Evolutionary conservation across 2,888 invertebrate genomes (phyloP).

Genomic region (Orchesellides sinensis): DNA sequence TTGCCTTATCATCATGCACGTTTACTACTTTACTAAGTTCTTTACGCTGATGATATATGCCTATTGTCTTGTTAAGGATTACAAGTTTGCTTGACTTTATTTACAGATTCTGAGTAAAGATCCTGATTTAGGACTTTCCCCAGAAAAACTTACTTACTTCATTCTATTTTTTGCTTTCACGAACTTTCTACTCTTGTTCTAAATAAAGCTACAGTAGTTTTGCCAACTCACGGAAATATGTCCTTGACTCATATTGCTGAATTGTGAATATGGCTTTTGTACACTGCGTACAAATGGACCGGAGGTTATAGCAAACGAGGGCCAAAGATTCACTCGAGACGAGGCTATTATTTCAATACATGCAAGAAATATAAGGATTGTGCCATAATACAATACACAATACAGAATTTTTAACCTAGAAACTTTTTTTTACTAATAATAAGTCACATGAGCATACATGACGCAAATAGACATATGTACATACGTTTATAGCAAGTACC

Average conservation of each 20-base stretch:
- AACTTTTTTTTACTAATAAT: too few species aligned
- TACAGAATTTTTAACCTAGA: too few species aligned
- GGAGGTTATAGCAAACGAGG: background rate
- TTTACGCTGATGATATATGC: background rate
- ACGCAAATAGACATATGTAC: too few species aligned
- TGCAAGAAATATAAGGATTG: background rate
- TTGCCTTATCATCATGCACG: background rate
- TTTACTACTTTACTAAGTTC: background rate
- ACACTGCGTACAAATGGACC: too few species aligned
- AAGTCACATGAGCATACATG: too few species aligned
- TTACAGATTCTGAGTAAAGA: background rate
- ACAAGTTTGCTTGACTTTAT: too few species aligned
- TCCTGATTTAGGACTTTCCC: background rate
- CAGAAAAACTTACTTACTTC: background rate
- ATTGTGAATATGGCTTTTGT: background rate
- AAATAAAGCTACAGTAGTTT: too few species aligned
- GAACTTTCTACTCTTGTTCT: background rate
- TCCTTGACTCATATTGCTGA: background rate
- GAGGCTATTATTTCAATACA: background rate
- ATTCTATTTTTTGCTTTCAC: background rate
- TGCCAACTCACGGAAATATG: too few species aligned
- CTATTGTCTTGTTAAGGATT: background rate
- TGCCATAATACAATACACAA: too few species aligned
- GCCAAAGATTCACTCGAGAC: background rate
- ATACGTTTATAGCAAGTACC: too few species aligned